These are phyloP conservation scores for Bos javanicus DNA, from an alignment of 2,113 vertebrate genomes.

Conservation along the genomic window DNA sequence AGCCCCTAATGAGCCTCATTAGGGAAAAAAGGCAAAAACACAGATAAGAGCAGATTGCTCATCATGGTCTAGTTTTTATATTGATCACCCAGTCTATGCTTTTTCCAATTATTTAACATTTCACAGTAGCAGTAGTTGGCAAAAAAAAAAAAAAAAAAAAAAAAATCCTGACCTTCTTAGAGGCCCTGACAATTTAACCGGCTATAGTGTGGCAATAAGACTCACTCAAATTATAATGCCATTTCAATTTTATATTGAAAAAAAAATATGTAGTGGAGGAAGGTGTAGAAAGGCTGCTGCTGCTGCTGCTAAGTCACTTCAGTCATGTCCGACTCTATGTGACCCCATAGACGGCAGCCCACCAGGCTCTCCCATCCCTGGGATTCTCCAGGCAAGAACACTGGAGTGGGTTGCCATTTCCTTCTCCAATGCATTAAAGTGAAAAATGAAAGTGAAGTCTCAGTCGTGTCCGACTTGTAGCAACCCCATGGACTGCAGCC, in stretches of 20 bases:
- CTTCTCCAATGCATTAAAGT: too few relatives aligned
- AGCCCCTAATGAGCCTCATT: constrained; percentile 1
- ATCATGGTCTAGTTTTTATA: constrained; percentile 2
- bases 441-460: too few relatives aligned
- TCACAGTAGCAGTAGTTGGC: not conserved
- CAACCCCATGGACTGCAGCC: too few relatives aligned
- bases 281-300: not conserved
- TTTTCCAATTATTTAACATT: constrained; percentile 31
- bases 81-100: not conserved
- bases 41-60: constrained; percentile 29
- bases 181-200: not conserved
- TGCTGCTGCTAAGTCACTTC: too few relatives aligned
- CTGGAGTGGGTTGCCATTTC: too few relatives aligned
- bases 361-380: too few relatives aligned
- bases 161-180: not conserved
- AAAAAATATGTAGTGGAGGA: not conserved
- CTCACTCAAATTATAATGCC: not conserved
- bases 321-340: too few relatives aligned
- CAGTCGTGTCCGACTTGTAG: too few relatives aligned
- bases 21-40: not conserved
- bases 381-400: too few relatives aligned
- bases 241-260: constrained; percentile 23
- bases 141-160: constrained; percentile 32
- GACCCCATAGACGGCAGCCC: too few relatives aligned
- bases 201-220: not conserved